Conservation (phyloP, 2,888 invertebrate genomes). For the Heliconius ethilla region DNA sequence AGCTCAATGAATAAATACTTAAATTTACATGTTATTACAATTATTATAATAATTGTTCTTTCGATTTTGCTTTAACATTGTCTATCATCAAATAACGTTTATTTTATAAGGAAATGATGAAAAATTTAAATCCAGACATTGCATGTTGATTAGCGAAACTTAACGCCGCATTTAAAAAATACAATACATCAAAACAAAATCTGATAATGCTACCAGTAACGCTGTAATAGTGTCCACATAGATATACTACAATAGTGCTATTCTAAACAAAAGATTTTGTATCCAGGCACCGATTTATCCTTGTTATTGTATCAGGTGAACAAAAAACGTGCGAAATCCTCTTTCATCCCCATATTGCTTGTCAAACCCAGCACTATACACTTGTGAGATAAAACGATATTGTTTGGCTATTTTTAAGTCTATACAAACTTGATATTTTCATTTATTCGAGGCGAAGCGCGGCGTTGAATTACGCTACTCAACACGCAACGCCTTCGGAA, state of each 20-base stretch:
- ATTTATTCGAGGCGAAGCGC: too few relatives aligned
- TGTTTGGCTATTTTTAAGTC: neutral
- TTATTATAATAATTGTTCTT: too few relatives aligned
- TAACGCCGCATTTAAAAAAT: neutral
- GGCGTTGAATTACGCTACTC: too few relatives aligned
- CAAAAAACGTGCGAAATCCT: constrained; percentile 19
- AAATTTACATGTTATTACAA: too few relatives aligned
- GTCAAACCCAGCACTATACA: neutral
- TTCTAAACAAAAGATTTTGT: neutral
- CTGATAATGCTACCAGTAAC: neutral
- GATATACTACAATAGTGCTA: neutral
- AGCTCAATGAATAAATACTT: too few relatives aligned
- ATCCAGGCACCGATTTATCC: neutral
- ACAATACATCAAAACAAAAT: neutral
- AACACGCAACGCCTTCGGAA: too few relatives aligned
- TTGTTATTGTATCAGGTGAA: neutral
- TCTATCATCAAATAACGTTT: too few relatives aligned
- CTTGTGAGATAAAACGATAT: constrained; percentile 1
- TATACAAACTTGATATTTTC: neutral
- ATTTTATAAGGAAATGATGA: too few relatives aligned
- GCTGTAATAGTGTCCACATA: neutral
- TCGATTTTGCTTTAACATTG: too few relatives aligned
- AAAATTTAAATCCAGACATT: neutral
- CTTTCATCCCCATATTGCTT: constrained; percentile 21
- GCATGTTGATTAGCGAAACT: neutral